Base-by-base conservation (phyloP, 2,888 invertebrate genomes). In the Scelioninae gen. 2 region DNA sequence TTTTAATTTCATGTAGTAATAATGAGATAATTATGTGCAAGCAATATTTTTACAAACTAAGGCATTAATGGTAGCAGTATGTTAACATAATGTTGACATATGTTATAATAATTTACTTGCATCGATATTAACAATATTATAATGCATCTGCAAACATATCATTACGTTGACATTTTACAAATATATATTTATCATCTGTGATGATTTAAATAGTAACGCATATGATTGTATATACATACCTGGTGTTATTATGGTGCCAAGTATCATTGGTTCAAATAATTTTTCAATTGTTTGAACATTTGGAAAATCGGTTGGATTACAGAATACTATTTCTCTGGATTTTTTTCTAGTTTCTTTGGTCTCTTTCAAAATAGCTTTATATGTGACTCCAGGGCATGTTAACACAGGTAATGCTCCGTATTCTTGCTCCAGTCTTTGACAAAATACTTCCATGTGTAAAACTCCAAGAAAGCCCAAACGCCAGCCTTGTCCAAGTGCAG, bases 241-340 rank as follows among this genome's bases (percentile, higher is more conserved):
- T 57, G 97, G 97, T 0, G 94, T 92, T 80, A 98, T 95, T 70
- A 98, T 93, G 2, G 96, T 97, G 48, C 94, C 96, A 87, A 91
- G 87, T 0, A 97, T 94, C 85, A 94, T 90, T 0, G 97, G 97
- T 84, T 98, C 97, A 81, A 90, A 92, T 82, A 91, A 93, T 86
- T 94, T 93, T 31, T 88, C 89, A 57, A 96, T 92, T 78, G 91
- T 89, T 1, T 85, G 77, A 1, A 87, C 83, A 46, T 93, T 90
- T 0, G 96, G 96, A 81, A 94, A 89, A 69, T 91, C 87, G 0
- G 90, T 87, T 0, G 96, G 95, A 88, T 95, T 96, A 41, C 93
- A 93, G 13, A 89, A 89, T 3, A 89, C 81, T 28, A 92, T 88
- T 61, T 91, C 89, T 39, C 87, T 85, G 0, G 87, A 89, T 58